A percentile compares a stretch with the other conserved stretches of the same genome.
phyloP scores from a whole-genome alignment of 2,113 vertebrate species.

The Lonchura striata region DNA sequence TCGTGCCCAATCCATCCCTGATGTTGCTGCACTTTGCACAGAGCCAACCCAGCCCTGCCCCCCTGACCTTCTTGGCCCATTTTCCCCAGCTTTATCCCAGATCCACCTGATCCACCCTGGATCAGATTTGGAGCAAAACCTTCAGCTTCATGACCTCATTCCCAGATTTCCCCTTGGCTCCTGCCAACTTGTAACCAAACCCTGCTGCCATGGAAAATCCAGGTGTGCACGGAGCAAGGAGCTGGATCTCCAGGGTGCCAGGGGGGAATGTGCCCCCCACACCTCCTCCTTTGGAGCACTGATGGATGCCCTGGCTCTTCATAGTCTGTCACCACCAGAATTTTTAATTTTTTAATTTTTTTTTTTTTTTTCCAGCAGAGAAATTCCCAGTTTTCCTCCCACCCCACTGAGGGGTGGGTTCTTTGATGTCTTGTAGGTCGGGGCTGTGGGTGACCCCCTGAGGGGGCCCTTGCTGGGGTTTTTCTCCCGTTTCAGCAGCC shows the following conservation, averaged over 20 bases:
- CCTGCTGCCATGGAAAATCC: not conserved
- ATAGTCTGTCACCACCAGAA: not conserved
- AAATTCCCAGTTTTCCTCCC: not conserved
- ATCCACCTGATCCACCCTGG: not conserved
- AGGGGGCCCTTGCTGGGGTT: not conserved
- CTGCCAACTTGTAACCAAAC: not conserved
- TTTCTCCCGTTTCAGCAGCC: not conserved
- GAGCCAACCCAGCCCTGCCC: not conserved
- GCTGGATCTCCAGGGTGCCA: not conserved
- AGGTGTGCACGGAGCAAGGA: fast-evolving
- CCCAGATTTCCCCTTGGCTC: not conserved
- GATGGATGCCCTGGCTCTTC: not conserved
- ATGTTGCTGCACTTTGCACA: not conserved
- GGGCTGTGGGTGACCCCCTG: fast-evolving
- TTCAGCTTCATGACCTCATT: fast-evolving
- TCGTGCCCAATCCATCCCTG: fast-evolving
- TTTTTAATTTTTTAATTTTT: not conserved
- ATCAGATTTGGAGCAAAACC: not conserved
- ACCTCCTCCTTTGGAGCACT: not conserved
- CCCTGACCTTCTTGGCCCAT: not conserved
- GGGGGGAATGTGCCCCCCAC: not conserved
- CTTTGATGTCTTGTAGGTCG: not conserved
- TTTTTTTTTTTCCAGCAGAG: not conserved
- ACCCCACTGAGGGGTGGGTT: not conserved
- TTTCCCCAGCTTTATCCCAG: fast-evolving